phyloP scores from a whole-genome alignment of 2,797 vertebrate species.

The Microctenopoma steveboyesi region DNA sequence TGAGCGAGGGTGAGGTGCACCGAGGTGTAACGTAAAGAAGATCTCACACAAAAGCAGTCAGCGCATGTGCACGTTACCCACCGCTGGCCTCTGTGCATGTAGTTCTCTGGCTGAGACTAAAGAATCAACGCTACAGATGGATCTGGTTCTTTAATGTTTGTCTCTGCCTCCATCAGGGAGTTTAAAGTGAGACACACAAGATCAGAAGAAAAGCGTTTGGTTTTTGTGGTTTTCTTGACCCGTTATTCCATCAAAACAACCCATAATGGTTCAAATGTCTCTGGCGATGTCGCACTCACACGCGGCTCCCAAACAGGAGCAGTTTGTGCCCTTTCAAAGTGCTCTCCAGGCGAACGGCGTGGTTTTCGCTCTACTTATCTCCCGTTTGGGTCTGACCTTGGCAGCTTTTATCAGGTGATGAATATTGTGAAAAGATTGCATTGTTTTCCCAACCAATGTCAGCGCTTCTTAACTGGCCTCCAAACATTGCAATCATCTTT shows the following conservation, averaged over 20 bases:
- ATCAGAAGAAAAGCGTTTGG: slow-evolving; percentile 2
- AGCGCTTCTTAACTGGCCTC: slow-evolving; percentile 26
- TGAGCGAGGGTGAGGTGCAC: too few relatives aligned
- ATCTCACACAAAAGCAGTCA: background rate
- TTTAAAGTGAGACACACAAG: slow-evolving; percentile 4
- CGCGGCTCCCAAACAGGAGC: slow-evolving; percentile 22
- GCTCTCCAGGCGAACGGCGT: slow-evolving; percentile 50
- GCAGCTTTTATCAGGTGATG: slow-evolving; percentile 76
- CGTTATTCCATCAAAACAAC: background rate
- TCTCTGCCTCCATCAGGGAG: slow-evolving; percentile 10
- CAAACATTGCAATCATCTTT: slow-evolving; percentile 38
- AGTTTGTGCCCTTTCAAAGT: slow-evolving; percentile 45
- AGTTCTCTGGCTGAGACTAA: background rate
- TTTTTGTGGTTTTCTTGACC: slow-evolving; percentile 23
- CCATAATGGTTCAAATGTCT: slow-evolving; percentile 21
- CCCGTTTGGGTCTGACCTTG: slow-evolving; percentile 72
- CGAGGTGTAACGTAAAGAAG: background rate
- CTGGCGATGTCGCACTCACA: slow-evolving; percentile 36
- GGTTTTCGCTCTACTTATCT: slow-evolving; percentile 61
- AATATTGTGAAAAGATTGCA: slow-evolving; percentile 72
- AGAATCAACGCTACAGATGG: background rate
- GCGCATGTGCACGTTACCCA: background rate
- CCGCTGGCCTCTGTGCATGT: slow-evolving; percentile 12
- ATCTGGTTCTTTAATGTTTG: background rate
- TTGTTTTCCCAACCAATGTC: slow-evolving; percentile 49